These are phyloP conservation scores for Pteropus rufus DNA, from an alignment of 2,797 vertebrate species.

Conservation along the genomic window DNA sequence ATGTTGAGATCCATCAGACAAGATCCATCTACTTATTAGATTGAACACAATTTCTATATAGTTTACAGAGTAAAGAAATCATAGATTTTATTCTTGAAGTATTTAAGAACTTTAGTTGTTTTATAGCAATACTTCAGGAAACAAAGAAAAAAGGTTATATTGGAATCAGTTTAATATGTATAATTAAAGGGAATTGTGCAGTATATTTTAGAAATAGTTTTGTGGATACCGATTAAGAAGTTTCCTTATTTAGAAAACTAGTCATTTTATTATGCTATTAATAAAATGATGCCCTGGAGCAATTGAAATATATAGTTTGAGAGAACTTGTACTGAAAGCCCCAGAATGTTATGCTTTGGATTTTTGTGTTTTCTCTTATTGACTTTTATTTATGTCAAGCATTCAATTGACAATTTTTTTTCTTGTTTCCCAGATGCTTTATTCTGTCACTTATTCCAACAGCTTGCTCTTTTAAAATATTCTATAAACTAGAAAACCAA, in stretches of 20 bases:
- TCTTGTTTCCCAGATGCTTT: neutral
- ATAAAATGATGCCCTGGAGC: neutral
- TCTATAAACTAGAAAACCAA: neutral
- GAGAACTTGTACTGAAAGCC: neutral
- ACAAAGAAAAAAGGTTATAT: neutral
- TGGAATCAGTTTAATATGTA: neutral
- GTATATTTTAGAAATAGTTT: constrained; percentile 2
- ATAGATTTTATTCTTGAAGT: neutral
- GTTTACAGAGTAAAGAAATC: neutral
- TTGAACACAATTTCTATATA: neutral
- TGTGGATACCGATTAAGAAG: neutral
- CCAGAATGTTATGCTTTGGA: neutral
- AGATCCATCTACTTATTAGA: neutral
- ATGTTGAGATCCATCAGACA: neutral
- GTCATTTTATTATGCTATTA: neutral
- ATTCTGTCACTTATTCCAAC: neutral
- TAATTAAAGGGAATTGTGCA: neutral
- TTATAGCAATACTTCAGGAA: neutral
- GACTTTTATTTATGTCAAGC: neutral
- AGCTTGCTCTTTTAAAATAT: neutral
- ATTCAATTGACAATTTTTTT: neutral
- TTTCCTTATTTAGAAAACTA: neutral
- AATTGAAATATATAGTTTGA: neutral
- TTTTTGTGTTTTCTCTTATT: neutral
- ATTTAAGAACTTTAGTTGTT: neutral